Conservation (phyloP, 2,888 invertebrate species). For the Meta bourneti region DNA sequence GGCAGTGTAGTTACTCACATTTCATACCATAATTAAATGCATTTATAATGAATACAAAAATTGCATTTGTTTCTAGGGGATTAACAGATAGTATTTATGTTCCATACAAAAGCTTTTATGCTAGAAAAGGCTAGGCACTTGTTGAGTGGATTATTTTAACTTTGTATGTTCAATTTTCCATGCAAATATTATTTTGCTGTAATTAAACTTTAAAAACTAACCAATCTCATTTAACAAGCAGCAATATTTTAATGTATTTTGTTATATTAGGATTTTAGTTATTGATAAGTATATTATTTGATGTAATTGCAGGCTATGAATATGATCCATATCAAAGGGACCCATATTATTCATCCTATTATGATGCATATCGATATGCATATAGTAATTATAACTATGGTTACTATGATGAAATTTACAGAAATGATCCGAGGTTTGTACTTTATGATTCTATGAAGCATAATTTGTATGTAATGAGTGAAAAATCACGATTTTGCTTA, state of each 20-base stretch:
- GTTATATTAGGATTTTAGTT: background rate
- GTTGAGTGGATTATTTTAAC: no score
- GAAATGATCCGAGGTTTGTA: conserved; percentile 89
- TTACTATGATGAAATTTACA: conserved; percentile 89
- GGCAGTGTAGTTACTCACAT: background rate
- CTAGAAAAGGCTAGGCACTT: no score
- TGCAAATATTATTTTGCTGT: no score
- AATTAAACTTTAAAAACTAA: no score
- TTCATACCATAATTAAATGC: no score
- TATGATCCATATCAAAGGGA: conserved; percentile 79
- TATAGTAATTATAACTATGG: conserved; percentile 85
- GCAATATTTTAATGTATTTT: background rate
- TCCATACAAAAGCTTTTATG: no score
- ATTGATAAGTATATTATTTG: background rate
- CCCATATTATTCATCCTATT: conserved; percentile 83
- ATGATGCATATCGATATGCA: conserved; percentile 79
- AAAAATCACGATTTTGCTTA: no score
- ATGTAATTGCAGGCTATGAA: conserved; percentile 79
- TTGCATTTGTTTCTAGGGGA: no score
- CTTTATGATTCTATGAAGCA: conserved; percentile 81
- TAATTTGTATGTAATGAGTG: no score
- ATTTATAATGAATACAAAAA: no score
- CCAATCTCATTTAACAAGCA: background rate
- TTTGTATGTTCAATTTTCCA: no score
- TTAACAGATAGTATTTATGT: no score